Conservation (phyloP, 2,888 invertebrate species). For the Tachina fera region DNA sequence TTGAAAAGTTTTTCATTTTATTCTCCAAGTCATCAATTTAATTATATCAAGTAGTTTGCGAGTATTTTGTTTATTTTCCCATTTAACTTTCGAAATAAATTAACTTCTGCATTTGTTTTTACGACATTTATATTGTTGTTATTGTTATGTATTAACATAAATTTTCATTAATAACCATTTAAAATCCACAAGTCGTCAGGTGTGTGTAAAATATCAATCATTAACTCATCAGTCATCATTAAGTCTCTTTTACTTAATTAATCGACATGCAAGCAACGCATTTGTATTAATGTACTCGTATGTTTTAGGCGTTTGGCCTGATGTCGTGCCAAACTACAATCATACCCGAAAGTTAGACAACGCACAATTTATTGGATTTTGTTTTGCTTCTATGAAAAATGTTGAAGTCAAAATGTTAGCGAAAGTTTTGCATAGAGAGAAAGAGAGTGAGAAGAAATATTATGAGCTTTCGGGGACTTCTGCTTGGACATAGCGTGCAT, state of each 20-base stretch:
- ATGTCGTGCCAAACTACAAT: constrained; percentile 48
- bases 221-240: background rate
- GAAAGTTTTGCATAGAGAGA: too few species aligned
- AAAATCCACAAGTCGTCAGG: background rate
- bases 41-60: constrained; percentile 14
- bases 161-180: constrained; percentile 51
- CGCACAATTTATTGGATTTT: background rate
- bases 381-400: background rate
- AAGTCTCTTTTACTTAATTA: background rate
- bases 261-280: background rate
- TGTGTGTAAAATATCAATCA: constrained; percentile 5
- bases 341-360: constrained; percentile 18
- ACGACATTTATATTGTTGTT: constrained; percentile 57
- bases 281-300: background rate
- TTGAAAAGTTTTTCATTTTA: constrained; percentile 15
- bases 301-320: background rate
- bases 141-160: constrained; percentile 51
- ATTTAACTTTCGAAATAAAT: constrained; percentile 27
- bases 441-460: too few species aligned
- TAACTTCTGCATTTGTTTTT: constrained; percentile 42
- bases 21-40: constrained; percentile 15
- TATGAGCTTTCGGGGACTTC: too few species aligned
- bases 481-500: too few species aligned
- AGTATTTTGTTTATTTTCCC: constrained; percentile 11
- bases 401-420: too few species aligned